Evolutionary conservation across 2,113 vertebrate genomes (phyloP).

Genomic region (Conger conger): DNA sequence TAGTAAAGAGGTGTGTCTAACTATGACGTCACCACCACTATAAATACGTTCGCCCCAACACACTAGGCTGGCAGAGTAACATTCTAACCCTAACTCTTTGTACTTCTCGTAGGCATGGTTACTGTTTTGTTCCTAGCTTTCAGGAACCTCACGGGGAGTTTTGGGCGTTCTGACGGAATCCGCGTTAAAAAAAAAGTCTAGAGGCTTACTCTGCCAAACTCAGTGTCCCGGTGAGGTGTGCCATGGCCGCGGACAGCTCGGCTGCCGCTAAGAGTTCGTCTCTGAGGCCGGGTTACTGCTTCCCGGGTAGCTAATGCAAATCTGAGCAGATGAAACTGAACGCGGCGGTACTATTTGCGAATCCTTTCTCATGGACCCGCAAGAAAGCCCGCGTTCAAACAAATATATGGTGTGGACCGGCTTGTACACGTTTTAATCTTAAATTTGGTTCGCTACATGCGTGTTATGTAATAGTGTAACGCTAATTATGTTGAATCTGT

Average conservation of each 20-base stretch:
- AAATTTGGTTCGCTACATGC: too few species aligned
- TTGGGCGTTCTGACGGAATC: background rate
- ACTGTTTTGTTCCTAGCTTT: background rate
- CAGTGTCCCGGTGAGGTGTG: background rate
- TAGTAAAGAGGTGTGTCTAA: background rate
- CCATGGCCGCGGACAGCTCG: slow-evolving; percentile 57
- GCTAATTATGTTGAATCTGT: too few species aligned
- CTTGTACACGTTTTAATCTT: too few species aligned
- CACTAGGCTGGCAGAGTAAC: background rate
- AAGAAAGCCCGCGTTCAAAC: slow-evolving; percentile 53
- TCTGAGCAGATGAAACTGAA: slow-evolving; percentile 65
- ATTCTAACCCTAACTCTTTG: background rate
- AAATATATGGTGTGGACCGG: slow-evolving; percentile 15
- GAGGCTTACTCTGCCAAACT: background rate
- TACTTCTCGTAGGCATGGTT: background rate
- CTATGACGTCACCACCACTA: background rate
- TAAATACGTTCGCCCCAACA: background rate
- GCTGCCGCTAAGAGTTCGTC: slow-evolving; percentile 68
- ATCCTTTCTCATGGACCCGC: slow-evolving; percentile 19
- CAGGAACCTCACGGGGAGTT: background rate
- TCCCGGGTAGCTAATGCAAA: slow-evolving; percentile 23
- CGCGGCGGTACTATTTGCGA: slow-evolving; percentile 27
- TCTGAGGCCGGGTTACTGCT: slow-evolving; percentile 56
- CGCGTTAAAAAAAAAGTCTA: background rate
- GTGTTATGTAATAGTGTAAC: too few species aligned